Percentiles rank a stretch among this genome's conserved stretches.
These are phyloP conservation scores for Augochlorella aurata DNA, from an alignment of 2,888 invertebrate genomes.

Conservation along the genomic window DNA sequence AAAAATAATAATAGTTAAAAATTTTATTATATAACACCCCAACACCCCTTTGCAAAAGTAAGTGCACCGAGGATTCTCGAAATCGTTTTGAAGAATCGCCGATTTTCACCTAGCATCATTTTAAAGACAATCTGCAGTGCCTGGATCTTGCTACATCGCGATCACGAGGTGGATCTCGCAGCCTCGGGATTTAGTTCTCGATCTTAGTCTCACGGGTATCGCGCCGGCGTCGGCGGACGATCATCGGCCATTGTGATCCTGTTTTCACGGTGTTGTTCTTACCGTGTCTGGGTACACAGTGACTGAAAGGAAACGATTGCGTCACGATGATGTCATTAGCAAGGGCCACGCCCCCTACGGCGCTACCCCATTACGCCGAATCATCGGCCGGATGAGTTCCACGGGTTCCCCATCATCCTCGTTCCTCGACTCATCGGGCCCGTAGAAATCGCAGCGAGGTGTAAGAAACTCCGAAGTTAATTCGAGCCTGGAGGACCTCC, in stretches of 20 bases:
- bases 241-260: slow-evolving; percentile 63
- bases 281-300: slow-evolving; percentile 53
- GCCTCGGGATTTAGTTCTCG: neutral
- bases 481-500: slow-evolving; percentile 58
- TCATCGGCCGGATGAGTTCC: slow-evolving; percentile 72
- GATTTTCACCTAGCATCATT: neutral
- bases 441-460: slow-evolving; percentile 38
- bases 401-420: slow-evolving; percentile 24
- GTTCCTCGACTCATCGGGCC: slow-evolving; percentile 22
- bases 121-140: neutral
- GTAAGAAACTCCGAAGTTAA: slow-evolving; percentile 61
- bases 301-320: slow-evolving; percentile 77
- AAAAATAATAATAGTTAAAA: too few species aligned
- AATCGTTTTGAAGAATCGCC: too few species aligned
- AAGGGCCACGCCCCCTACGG: slow-evolving; percentile 75
- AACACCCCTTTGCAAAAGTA: too few species aligned
- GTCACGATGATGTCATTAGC: slow-evolving; percentile 80
- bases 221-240: slow-evolving; percentile 27
- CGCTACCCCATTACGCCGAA: slow-evolving; percentile 79
- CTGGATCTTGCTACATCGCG: neutral
- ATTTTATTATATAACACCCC: too few species aligned
- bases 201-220: slow-evolving; percentile 55
- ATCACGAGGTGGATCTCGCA: neutral
- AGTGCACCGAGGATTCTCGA: too few species aligned
- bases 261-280: slow-evolving; percentile 70